Evolutionary conservation across 1,140 invertebrate genomes (phyloP).

Genomic region (Subanguina moxae): DNA sequence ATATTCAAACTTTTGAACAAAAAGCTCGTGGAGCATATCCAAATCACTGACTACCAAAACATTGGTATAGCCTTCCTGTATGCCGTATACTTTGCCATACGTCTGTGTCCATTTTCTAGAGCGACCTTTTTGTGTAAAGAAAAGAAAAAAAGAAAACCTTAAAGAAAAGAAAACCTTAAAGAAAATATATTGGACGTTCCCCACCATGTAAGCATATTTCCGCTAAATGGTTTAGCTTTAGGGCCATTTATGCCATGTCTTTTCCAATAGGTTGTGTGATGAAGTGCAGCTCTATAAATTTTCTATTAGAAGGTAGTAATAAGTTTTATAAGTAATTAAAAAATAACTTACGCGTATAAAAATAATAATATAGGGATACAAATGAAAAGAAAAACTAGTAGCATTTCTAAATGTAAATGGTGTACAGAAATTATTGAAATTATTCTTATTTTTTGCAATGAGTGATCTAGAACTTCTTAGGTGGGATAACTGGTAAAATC

Average conservation of each 20-base stretch:
- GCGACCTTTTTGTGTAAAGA: constrained; percentile 13
- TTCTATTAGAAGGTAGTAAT: not conserved
- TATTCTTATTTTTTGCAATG: too few species aligned
- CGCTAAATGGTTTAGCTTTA: constrained; percentile 59
- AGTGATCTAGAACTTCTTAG: too few species aligned
- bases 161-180: constrained; percentile 12
- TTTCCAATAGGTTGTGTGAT: constrained; percentile 44
- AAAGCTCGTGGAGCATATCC: constrained; percentile 60
- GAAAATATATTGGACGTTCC: constrained; percentile 33
- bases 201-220: constrained; percentile 57
- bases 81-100: constrained; percentile 61
- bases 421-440: too few species aligned
- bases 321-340: too few species aligned
- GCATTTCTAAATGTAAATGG: too few species aligned
- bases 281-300: constrained; percentile 20
- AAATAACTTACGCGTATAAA: too few species aligned
- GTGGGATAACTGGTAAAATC: too few species aligned
- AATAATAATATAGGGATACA: too few species aligned
- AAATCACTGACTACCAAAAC: constrained; percentile 61
- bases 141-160: not conserved
- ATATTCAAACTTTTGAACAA: constrained; percentile 62
- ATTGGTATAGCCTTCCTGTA: constrained; percentile 50
- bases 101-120: constrained; percentile 59
- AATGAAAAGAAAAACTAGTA: too few species aligned
- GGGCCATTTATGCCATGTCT: constrained; percentile 60